These are phyloP conservation scores for Pseudorectes ferrugineus DNA, from an alignment of 2,113 vertebrate species.

Conservation along the genomic window DNA sequence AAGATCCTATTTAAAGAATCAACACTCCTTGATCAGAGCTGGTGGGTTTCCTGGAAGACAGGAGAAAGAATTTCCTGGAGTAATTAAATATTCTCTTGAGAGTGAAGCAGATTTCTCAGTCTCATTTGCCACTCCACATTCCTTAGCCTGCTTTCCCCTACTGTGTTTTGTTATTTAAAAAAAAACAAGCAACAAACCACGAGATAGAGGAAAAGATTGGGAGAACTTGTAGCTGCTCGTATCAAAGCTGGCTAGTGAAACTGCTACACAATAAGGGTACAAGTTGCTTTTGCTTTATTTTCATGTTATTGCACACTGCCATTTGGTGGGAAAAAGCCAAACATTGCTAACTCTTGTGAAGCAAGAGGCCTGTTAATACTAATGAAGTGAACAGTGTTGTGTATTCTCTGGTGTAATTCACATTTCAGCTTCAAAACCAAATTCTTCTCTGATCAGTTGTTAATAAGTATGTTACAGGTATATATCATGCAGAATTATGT, in stretches of 20 bases:
- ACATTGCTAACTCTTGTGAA: neutral
- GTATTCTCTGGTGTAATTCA: neutral
- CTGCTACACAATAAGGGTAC: fast-evolving
- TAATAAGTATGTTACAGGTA: neutral
- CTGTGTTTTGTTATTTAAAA: neutral
- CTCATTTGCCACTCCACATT: neutral
- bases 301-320: neutral
- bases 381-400: neutral
- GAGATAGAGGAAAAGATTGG: neutral
- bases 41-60: slow-evolving; percentile 57
- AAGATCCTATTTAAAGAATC: slow-evolving; percentile 43
- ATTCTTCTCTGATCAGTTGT: neutral
- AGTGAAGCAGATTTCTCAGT: neutral
- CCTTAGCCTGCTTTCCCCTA: neutral
- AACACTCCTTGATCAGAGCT: slow-evolving; percentile 27
- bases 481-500: neutral
- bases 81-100: slow-evolving; percentile 1
- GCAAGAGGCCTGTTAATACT: neutral
- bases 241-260: neutral
- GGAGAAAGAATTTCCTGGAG: slow-evolving; percentile 47
- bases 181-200: neutral
- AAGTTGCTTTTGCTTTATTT: neutral
- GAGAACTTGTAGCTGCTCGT: neutral
- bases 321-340: neutral
- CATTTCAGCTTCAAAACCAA: neutral